These are phyloP conservation scores for Drosophila nigricruria DNA, from an alignment of 2,888 invertebrate species.

Conservation along the genomic window DNA sequence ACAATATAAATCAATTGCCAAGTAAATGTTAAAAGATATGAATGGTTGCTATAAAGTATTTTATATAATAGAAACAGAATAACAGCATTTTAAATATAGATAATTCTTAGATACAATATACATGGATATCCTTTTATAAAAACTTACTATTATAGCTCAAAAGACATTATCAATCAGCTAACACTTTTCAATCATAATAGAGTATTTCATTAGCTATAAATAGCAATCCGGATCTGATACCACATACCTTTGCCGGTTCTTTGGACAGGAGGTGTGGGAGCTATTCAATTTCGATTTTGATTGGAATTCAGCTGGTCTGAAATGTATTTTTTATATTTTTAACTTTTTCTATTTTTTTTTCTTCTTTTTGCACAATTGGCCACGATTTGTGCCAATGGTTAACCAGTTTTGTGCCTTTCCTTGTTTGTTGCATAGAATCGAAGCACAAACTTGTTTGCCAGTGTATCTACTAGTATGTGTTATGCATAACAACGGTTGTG, in stretches of 20 bases:
- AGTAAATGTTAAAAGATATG: no score
- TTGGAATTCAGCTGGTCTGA: conserved; percentile 61
- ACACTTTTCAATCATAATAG: neutral
- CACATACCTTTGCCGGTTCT: conserved; percentile 42
- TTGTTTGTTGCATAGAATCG: conserved; percentile 74
- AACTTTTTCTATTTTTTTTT: conserved; percentile 34
- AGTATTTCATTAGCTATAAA: conserved; percentile 11
- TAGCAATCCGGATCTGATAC: conserved; percentile 61
- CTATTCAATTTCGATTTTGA: conserved; percentile 61
- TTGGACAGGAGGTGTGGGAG: conserved; percentile 19
- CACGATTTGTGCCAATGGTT: conserved; percentile 41
- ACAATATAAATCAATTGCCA: neutral
- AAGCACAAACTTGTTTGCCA: conserved; percentile 62
- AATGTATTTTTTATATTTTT: conserved; percentile 4
- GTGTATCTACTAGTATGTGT: conserved; percentile 25
- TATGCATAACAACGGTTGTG: conserved; percentile 52
- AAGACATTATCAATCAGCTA: neutral
- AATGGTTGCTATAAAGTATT: no score
- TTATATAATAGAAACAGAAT: neutral
- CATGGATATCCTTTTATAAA: neutral
- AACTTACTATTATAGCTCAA: neutral
- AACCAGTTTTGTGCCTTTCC: conserved; percentile 76
- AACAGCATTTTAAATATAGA: neutral
- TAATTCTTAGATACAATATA: neutral
- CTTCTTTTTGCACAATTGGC: conserved; percentile 67